phyloP scores from a whole-genome alignment of 64 coral and sea anemone genomes.

The Porites lutea region DNA sequence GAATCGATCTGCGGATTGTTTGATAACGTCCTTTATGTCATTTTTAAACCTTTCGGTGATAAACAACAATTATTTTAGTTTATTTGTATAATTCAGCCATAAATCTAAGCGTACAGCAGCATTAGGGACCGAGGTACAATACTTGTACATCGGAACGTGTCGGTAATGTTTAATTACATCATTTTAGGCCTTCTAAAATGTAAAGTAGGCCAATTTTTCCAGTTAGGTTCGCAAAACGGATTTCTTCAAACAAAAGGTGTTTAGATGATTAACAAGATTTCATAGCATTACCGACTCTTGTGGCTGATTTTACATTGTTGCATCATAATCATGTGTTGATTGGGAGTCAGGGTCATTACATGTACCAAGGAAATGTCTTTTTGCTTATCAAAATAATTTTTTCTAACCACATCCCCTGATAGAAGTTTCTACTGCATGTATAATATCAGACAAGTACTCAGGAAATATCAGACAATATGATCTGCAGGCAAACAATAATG shows the following conservation, averaged over 20 bases:
- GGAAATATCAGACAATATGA: no score
- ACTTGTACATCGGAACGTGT: background rate
- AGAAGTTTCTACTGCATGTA: no score
- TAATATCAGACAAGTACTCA: no score
- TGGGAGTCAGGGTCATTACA: no score
- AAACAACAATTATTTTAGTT: conserved; percentile 7
- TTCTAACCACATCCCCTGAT: no score
- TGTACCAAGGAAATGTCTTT: no score
- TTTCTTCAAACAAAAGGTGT: background rate
- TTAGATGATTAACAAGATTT: background rate
- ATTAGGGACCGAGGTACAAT: background rate
- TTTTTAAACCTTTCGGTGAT: background rate
- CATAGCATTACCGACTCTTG: background rate
- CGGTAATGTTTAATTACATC: background rate
- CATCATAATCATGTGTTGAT: background rate
- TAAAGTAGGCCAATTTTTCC: background rate
- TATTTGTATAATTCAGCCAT: background rate
- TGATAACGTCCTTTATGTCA: background rate
- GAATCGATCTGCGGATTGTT: background rate
- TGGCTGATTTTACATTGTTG: background rate
- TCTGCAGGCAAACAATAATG: no score
- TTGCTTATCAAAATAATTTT: no score
- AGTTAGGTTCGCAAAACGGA: background rate
- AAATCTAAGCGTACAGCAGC: background rate
- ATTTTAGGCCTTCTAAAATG: background rate